Conservation (phyloP, 35 echinoderm and acorn worm species). For the Stichopus chloronotus region DNA sequence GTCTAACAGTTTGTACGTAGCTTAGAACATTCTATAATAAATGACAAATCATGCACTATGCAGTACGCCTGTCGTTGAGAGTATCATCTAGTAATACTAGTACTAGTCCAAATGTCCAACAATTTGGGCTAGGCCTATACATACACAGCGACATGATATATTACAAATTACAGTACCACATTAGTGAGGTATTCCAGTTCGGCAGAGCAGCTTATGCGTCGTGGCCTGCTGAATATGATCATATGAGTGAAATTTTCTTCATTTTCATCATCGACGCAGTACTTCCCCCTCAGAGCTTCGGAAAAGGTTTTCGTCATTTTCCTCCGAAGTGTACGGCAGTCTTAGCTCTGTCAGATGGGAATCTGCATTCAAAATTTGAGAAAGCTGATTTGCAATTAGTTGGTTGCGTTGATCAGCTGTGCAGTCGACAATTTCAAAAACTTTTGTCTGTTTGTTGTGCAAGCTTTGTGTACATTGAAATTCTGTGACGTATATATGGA, state of each 20-base stretch:
- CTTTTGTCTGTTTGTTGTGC: constrained; percentile 32
- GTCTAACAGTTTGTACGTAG: too few relatives aligned
- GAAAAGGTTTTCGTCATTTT: constrained; percentile 62
- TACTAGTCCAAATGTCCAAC: too few relatives aligned
- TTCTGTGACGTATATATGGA: not conserved
- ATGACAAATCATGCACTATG: too few relatives aligned
- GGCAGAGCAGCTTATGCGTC: constrained; percentile 62
- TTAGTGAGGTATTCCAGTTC: constrained; percentile 76
- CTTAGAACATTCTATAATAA: too few relatives aligned
- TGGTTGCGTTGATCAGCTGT: not conserved
- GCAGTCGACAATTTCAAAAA: constrained; percentile 4
- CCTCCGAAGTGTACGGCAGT: not conserved
- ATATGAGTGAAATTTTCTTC: constrained; percentile 48
- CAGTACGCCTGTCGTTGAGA: too few relatives aligned
- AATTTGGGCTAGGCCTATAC: too few relatives aligned
- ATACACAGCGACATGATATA: too few relatives aligned
- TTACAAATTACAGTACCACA: constrained; percentile 48
- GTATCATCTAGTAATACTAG: too few relatives aligned
- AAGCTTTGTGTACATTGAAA: constrained; percentile 30
- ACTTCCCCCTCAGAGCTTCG: constrained; percentile 74
- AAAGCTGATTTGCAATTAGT: not conserved
- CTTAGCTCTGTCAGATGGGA: not conserved
- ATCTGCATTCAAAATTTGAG: not conserved
- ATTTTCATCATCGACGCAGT: constrained; percentile 75
- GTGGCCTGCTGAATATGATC: constrained; percentile 54